phyloP scores from a whole-genome alignment of 1,140 invertebrate species.

The Scaptomyza hsui region DNA sequence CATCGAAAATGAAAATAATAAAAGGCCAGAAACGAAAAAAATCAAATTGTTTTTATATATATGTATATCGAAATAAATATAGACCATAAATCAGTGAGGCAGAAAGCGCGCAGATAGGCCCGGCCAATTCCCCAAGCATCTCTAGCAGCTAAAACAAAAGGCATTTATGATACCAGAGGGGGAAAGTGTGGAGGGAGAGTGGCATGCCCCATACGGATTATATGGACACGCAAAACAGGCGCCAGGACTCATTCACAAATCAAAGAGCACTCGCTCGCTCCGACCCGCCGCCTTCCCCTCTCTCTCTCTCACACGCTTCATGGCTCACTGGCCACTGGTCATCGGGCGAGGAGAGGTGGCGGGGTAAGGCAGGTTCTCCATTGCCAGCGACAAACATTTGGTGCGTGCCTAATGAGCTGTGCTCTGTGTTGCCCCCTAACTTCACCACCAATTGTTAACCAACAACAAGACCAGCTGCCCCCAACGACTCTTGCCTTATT shows the following conservation, averaged over 20 bases:
- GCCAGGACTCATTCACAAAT: slow-evolving; percentile 57
- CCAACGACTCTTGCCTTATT: no score
- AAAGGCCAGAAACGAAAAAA: slow-evolving; percentile 34
- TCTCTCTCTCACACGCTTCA: slow-evolving; percentile 38
- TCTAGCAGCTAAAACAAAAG: slow-evolving; percentile 54
- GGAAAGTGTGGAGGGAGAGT: no score
- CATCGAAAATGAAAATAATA: slow-evolving; percentile 39
- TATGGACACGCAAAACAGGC: slow-evolving; percentile 45
- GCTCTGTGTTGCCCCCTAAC: slow-evolving; percentile 33
- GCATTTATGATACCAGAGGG: slow-evolving; percentile 21
- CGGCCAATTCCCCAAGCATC: slow-evolving; percentile 26
- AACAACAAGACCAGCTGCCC: not conserved
- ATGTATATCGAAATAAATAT: slow-evolving; percentile 62
- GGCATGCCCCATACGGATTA: slow-evolving; percentile 9
- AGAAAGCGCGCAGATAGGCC: slow-evolving; percentile 68
- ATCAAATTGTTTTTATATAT: slow-evolving; percentile 15
- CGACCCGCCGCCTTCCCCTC: not conserved
- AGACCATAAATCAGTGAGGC: slow-evolving; percentile 73
- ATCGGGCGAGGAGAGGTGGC: slow-evolving; percentile 21
- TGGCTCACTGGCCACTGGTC: slow-evolving; percentile 62
- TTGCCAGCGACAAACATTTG: slow-evolving; percentile 58
- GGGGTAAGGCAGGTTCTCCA: slow-evolving; percentile 4
- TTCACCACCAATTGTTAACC: not conserved
- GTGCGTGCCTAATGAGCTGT: slow-evolving; percentile 82
- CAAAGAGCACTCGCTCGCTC: slow-evolving; percentile 54